Conservation (phyloP, 2,113 vertebrate species). For the Lontra canadensis region DNA sequence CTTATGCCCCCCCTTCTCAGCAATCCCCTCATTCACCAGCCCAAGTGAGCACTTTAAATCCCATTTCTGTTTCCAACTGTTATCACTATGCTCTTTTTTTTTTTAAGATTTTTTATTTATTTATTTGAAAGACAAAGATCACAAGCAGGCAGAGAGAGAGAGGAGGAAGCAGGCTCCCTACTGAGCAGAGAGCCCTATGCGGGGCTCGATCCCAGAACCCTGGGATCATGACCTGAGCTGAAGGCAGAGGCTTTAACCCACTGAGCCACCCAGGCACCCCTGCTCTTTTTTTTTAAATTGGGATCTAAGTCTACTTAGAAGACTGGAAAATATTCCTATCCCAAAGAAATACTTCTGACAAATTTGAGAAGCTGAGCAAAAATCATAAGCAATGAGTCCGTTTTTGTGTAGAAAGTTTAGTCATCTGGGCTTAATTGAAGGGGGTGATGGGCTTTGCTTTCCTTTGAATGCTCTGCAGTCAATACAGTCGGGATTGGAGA, state of each 20-base stretch:
- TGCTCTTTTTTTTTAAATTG: slow-evolving; percentile 56
- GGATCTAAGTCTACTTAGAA: neutral
- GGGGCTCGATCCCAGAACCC: too few relatives aligned
- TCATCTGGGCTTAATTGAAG: neutral
- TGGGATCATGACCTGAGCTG: too few relatives aligned
- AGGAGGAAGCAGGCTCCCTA: too few relatives aligned
- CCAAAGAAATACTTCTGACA: neutral
- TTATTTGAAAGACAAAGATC: too few relatives aligned
- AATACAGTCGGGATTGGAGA: neutral
- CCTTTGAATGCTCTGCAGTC: neutral
- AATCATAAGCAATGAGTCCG: neutral
- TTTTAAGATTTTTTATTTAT: too few relatives aligned
- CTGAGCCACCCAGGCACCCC: too few relatives aligned
- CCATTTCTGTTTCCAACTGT: neutral
- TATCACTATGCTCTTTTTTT: neutral
- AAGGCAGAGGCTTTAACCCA: too few relatives aligned
- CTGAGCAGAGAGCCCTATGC: too few relatives aligned
- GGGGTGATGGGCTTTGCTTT: neutral
- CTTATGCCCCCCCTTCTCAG: neutral
- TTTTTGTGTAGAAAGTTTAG: neutral
- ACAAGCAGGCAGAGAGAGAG: too few relatives aligned
- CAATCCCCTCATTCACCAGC: neutral
- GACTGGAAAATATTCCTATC: slow-evolving; percentile 20
- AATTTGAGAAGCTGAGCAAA: neutral
- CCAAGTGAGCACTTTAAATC: neutral